Evolutionary conservation across 2,113 vertebrate genomes (phyloP).

Genomic region (Ceratotherium simum): DNA sequence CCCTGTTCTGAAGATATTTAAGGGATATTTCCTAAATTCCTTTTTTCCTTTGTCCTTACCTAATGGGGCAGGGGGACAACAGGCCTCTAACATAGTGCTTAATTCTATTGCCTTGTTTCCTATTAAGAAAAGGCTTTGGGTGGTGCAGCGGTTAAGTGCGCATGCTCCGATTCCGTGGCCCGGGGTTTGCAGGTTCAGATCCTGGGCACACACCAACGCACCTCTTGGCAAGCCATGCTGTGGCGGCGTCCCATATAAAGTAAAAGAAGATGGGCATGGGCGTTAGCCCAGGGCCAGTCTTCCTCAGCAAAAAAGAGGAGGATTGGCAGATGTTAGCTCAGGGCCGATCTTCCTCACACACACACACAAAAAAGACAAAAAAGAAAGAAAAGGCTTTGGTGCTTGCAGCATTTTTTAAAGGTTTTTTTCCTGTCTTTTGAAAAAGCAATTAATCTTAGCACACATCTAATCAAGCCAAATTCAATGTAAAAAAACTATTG

Average conservation of each 20-base stretch:
- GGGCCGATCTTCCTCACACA: too few relatives aligned
- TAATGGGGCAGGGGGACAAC: background rate
- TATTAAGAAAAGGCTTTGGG: conserved; percentile 32
- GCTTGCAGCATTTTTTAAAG: background rate
- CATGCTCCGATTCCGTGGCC: too few relatives aligned
- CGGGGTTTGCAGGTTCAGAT: too few relatives aligned
- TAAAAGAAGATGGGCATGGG: too few relatives aligned
- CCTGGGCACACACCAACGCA: too few relatives aligned
- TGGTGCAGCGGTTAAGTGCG: too few relatives aligned
- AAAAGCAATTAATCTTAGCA: conserved; percentile 1
- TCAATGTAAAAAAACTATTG: background rate
- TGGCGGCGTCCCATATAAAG: too few relatives aligned
- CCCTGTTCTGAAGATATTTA: background rate
- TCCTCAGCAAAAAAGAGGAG: too few relatives aligned
- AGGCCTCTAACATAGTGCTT: background rate
- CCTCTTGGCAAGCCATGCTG: too few relatives aligned
- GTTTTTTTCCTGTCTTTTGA: background rate
- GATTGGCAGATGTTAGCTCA: too few relatives aligned
- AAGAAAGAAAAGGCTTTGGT: conserved; percentile 34
- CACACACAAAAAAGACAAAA: too few relatives aligned
- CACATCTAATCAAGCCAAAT: conserved; percentile 1
- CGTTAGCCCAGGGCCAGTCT: too few relatives aligned
- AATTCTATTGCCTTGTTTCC: background rate
- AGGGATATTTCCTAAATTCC: conserved; percentile 6
- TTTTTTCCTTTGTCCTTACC: background rate